Conservation (phyloP, 2,888 invertebrate genomes). For the Catocala nupta region DNA sequence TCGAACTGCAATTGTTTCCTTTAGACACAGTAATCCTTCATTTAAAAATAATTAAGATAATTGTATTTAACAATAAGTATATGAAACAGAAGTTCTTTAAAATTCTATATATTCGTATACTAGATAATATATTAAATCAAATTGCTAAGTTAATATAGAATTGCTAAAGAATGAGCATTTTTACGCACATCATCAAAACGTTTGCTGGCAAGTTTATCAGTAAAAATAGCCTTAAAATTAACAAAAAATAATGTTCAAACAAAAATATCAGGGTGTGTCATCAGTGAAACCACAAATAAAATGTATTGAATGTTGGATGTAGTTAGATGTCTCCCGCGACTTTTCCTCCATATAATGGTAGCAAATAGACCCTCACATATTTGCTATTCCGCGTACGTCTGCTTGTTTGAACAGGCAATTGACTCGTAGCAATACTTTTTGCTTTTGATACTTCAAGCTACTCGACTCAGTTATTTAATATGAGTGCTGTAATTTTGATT, state of each 20-base stretch:
- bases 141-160: not conserved
- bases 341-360: constrained; percentile 58
- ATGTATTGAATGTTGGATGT: constrained; percentile 26
- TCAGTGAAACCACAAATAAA: constrained; percentile 24
- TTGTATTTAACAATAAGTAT: too few species aligned
- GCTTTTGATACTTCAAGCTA: constrained; percentile 56
- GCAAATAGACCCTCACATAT: constrained; percentile 59
- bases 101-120: too few species aligned
- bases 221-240: constrained; percentile 37
- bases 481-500: constrained; percentile 1
- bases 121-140: too few species aligned
- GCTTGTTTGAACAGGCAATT: constrained; percentile 69
- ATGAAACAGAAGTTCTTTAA: too few species aligned
- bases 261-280: constrained; percentile 26
- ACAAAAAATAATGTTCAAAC: constrained; percentile 20
- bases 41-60: too few species aligned
- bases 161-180: constrained; percentile 9
- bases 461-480: constrained; percentile 43
- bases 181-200: constrained; percentile 15
- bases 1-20: constrained; percentile 5
- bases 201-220: constrained; percentile 21
- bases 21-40: not conserved
- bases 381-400: constrained; percentile 70
- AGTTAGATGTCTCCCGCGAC: constrained; percentile 45
- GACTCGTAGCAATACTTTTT: constrained; percentile 69